Percentiles rank a stretch among this genome's conserved stretches.
Evolutionary conservation across 35 echinoderm and acorn worm genomes (phyloP).

Genomic region (Heliocidaris erythrogramma): DNA sequence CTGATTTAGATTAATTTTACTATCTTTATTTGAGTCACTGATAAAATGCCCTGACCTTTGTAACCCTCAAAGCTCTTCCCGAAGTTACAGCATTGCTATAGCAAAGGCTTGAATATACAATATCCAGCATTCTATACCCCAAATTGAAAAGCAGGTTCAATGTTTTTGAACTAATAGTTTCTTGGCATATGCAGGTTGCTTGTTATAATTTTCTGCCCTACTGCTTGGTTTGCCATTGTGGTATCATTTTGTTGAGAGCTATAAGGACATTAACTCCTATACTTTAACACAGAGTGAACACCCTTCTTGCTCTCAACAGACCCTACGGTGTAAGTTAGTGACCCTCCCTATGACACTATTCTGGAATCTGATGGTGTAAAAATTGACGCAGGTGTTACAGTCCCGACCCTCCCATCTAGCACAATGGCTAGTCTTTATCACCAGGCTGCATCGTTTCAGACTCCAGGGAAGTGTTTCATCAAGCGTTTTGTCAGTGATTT

Average conservation of each 20-base stretch:
- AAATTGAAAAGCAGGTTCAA: too few relatives aligned
- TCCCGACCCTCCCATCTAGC: neutral
- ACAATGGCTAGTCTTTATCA: neutral
- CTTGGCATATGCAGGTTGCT: too few relatives aligned
- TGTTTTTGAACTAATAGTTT: too few relatives aligned
- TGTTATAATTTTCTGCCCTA: neutral
- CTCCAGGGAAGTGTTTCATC: too few relatives aligned
- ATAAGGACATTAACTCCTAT: neutral
- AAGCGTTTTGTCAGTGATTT: too few relatives aligned
- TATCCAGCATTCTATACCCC: too few relatives aligned
- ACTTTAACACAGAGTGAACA: neutral
- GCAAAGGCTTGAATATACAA: too few relatives aligned
- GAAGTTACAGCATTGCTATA: too few relatives aligned
- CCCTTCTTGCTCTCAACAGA: neutral
- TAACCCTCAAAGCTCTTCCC: too few relatives aligned
- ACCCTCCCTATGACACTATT: neutral
- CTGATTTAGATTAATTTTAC: too few relatives aligned
- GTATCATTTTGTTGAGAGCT: neutral
- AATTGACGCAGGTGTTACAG: neutral
- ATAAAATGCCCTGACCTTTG: too few relatives aligned
- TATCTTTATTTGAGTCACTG: too few relatives aligned
- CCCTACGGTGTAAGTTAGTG: neutral
- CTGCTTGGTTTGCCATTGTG: neutral
- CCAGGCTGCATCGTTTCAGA: neutral
- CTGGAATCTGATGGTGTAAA: neutral